phyloP scores from a whole-genome alignment of 2,113 vertebrate genomes.

The Sminthopsis crassicaudata region DNA sequence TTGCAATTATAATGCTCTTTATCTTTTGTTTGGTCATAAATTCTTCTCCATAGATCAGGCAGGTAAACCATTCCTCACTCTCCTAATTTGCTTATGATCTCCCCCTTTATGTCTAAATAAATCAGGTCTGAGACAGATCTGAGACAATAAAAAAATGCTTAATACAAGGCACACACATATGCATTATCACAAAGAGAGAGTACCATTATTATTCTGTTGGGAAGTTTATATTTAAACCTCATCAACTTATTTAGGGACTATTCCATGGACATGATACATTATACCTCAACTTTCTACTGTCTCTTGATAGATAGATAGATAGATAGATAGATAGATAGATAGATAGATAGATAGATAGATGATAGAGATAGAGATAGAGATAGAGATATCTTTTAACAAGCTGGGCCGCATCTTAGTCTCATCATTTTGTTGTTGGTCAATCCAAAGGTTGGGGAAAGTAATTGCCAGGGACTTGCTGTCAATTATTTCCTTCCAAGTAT shows the following conservation, averaged over 20 bases:
- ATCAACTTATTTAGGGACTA: background rate
- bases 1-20: too few relatives aligned
- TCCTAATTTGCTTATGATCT: too few relatives aligned
- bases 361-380: background rate
- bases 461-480: background rate
- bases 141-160: background rate
- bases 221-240: background rate
- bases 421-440: background rate
- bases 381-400: background rate
- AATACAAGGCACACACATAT: background rate
- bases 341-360: too few relatives aligned
- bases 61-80: too few relatives aligned
- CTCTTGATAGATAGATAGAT: background rate
- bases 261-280: background rate
- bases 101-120: background rate
- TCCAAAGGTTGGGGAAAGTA: background rate
- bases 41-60: too few relatives aligned
- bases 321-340: too few relatives aligned
- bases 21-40: too few relatives aligned
- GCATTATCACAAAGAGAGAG: background rate
- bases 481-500: background rate
- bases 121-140: background rate
- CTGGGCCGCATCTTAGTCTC: background rate
- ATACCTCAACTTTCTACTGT: background rate
- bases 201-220: background rate